Evolutionary conservation across 2,888 invertebrate genomes (phyloP), one percentile per base, ranked within the genome.

Genomic region (Trachelus stipa): DNA sequence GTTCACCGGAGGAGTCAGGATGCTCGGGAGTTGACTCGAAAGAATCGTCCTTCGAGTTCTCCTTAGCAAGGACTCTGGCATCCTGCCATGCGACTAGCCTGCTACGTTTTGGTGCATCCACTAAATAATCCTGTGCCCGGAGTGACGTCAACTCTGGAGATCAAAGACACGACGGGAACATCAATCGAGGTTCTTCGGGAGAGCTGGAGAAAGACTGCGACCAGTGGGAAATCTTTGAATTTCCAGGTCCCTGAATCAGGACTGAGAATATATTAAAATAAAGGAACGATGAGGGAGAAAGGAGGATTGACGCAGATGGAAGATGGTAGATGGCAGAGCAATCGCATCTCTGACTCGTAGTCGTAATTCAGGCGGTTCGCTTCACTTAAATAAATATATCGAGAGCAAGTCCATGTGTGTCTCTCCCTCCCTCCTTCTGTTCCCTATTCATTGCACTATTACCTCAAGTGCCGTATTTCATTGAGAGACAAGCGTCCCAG

Each of bases 381-480:
- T 40, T 35, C 78, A 40, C 34, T 76, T 69, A 80, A 76, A 82
- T 83, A 83, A 83, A 80, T 79, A 80, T 76, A 69, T 34, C 74
- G 37, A 35, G 11, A 34, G 35, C 74, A n/a, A 9, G 9, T 56
- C 56, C 56, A 56, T 1, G 9, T 2, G 9, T 56, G 0, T 56
- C 23, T 56, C 56, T 56, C 56, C 23, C 56, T 23, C 35, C 35
- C 34, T 56, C 73, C 35, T 35, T 30, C 34, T 56, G 76, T 79
- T 75, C 75, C 75, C 80, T 73, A 80, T 80, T 80, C 80, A 77
- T 80, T 79, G 82, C 79, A 73, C 79, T 80, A 84, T 84, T 82
- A 81, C 81, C 76, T 79, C 79, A 78, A 77, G 79, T 74, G 76
- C 69, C 74, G 76, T 82, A 83, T 82, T 81, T 83, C 79, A 79